Base-by-base conservation (phyloP, 1,140 invertebrate genomes). In the Tetramorium simillimum region DNA sequence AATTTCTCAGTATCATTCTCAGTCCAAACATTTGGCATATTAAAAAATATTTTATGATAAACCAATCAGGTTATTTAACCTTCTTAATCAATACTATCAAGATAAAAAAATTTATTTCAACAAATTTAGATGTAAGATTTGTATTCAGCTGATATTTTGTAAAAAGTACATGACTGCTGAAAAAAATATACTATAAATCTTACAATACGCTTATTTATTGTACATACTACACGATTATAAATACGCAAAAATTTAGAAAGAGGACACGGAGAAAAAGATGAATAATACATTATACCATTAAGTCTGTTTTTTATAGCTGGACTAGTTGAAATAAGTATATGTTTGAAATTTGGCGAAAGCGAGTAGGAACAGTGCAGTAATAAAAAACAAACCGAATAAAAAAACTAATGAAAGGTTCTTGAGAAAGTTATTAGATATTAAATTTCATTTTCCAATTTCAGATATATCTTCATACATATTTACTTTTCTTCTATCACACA, bases 21-120 rank as follows among this genome's bases (percentile, higher is more conserved):
- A 24, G 91, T 91, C 93, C 93, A 93, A 69, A 65, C 67, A 87
- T 89, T 76, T 88, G 88, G 40, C 92, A 93, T 93, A 86, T 76
- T 90, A 90, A 75, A 86, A 7, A 75, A 51, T 14, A 78, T 76
- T 60, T 73, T 56, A 62, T 88, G 37, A 58, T 65, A 56, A 24
- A 51, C 16, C 40, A 24, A 73, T 67, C 18, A 89, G 75, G 87
- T 89, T 89, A 89, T 89, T 89, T 89, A 81, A 86, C 58, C 87
- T 24, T 75, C 0, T 49, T 9, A n/a, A 75, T 56, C 16, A 14
- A 7, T 24, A 18, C 0, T 51, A 33, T 72, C 18, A 86, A 80
- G 24, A 43, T 60, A 14, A 72, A 73, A 65, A 78, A 58, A 0
- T 14, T 65, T 28, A 43, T 62, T 73, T 21, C 28, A 58, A 86